A percentile compares a stretch with the other conserved stretches of the same genome.
Conservation (phyloP, 2,888 invertebrate species). For the Halictus ligatus region DNA sequence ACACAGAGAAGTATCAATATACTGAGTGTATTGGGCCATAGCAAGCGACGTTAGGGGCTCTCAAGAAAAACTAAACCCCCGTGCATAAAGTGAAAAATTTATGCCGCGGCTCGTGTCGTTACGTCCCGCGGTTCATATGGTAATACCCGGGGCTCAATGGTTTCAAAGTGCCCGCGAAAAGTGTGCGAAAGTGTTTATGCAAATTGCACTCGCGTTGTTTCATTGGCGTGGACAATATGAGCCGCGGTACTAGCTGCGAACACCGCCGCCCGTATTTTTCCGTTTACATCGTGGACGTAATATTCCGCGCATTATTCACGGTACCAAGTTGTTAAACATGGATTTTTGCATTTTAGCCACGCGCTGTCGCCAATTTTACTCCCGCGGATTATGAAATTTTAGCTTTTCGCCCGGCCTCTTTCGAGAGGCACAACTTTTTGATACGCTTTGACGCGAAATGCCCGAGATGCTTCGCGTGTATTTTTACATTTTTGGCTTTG, state of each 20-base stretch:
- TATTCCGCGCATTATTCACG: not conserved
- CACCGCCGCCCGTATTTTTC: not conserved
- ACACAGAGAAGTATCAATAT: constrained; percentile 52
- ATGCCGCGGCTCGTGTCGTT: constrained; percentile 17
- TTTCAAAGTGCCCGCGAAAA: not conserved
- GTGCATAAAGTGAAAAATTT: constrained; percentile 45
- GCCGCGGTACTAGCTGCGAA: not conserved
- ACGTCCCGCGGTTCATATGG: constrained; percentile 29
- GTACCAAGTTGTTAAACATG: not conserved
- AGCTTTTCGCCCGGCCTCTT: not conserved
- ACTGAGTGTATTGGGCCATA: constrained; percentile 47
- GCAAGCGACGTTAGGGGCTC: constrained; percentile 32
- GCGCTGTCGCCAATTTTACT: not conserved
- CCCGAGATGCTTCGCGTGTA: not conserved
- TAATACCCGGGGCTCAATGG: constrained; percentile 31
- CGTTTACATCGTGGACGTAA: not conserved
- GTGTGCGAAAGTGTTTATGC: constrained; percentile 20
- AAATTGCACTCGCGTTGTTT: constrained; percentile 8
- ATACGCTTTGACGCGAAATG: not conserved
- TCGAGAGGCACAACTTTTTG: not conserved
- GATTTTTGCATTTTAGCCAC: not conserved
- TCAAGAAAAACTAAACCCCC: constrained; percentile 22
- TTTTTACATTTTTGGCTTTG: not conserved
- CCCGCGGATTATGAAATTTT: not conserved
- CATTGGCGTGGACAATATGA: constrained; percentile 9